Conservation (phyloP, 2,888 invertebrate genomes). For the Lepidocyrtinus sp. region DNA sequence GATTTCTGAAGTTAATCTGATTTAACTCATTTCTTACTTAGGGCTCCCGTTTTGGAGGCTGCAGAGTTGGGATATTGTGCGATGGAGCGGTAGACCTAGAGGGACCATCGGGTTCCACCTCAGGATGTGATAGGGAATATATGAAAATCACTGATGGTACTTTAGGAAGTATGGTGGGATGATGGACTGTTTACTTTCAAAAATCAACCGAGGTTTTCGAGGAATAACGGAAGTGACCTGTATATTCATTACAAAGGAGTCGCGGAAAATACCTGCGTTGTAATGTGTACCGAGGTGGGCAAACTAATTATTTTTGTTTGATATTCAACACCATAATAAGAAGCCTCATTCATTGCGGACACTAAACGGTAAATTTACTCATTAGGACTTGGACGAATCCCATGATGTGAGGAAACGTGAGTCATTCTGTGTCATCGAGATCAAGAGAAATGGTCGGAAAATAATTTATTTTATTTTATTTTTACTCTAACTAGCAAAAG, state of each 20-base stretch:
- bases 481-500: conserved; percentile 4
- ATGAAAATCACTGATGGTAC: conserved; percentile 24
- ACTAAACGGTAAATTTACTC: no score
- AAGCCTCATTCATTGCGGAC: no score
- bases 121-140: conserved; percentile 18
- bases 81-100: conserved; percentile 21
- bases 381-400: background rate
- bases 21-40: background rate
- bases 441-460: no score
- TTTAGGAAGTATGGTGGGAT: conserved; percentile 14
- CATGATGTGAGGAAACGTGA: background rate
- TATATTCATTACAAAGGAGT: conserved; percentile 20
- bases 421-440: no score
- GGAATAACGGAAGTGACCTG: conserved; percentile 31
- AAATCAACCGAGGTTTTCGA: background rate
- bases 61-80: conserved; percentile 24
- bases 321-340: no score
- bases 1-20: background rate
- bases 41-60: conserved; percentile 19
- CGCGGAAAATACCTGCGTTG: background rate
- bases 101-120: background rate
- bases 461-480: background rate
- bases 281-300: conserved; percentile 27
- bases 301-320: no score
- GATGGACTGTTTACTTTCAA: conserved; percentile 25